phyloP scores from a whole-genome alignment of 1,140 invertebrate species.

The Condylostylus longicornis region DNA sequence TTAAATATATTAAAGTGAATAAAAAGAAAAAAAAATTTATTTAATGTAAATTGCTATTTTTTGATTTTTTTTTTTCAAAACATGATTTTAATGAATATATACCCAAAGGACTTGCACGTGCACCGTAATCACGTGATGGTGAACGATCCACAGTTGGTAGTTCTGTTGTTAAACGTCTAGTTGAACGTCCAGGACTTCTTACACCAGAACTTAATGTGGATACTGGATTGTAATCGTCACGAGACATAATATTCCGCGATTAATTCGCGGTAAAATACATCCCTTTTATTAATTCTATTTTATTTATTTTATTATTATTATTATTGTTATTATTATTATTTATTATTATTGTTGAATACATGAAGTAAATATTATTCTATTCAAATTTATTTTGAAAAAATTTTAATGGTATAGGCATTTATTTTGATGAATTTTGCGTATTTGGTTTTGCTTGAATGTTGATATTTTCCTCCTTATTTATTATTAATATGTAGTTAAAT shows the following conservation, averaged over 20 bases:
- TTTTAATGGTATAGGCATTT: too few relatives aligned
- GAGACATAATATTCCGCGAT: slow-evolving; percentile 47
- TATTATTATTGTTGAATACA: too few relatives aligned
- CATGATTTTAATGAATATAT: slow-evolving; percentile 14
- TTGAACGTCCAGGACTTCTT: slow-evolving; percentile 30
- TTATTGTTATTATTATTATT: slow-evolving; percentile 1
- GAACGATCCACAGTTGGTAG: slow-evolving; percentile 73
- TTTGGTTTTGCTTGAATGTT: neutral
- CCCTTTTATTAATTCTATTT: slow-evolving; percentile 1
- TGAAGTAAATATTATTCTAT: too few relatives aligned
- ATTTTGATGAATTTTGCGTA: too few relatives aligned
- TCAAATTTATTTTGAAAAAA: too few relatives aligned
- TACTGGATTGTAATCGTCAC: slow-evolving; percentile 49
- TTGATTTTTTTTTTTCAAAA: neutral
- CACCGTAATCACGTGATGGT: slow-evolving; percentile 54
- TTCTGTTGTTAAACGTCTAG: slow-evolving; percentile 46
- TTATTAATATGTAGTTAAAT: neutral
- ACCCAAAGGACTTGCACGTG: slow-evolving; percentile 43
- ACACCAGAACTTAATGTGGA: slow-evolving; percentile 28
- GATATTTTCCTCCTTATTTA: neutral
- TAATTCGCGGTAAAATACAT: slow-evolving; percentile 22
- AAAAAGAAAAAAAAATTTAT: neutral
- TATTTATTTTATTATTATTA: neutral
- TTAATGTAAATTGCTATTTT: slow-evolving; percentile 1
- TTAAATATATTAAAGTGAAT: neutral